Evolutionary conservation across 2,113 vertebrate species (phyloP).

Genomic region (Elachura formosa): DNA sequence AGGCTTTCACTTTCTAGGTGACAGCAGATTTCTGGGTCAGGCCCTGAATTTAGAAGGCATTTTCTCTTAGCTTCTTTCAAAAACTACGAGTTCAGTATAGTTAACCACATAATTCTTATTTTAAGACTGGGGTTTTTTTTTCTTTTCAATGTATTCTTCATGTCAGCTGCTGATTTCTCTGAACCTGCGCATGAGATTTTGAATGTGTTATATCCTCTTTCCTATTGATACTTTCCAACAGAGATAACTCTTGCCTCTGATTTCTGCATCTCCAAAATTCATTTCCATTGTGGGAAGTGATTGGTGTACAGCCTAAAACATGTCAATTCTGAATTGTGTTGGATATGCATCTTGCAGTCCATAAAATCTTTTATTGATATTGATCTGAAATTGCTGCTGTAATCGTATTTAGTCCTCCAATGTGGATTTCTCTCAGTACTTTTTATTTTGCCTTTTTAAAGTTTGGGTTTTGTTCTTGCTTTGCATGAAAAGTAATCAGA

Average conservation of each 20-base stretch:
- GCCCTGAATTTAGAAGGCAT: neutral
- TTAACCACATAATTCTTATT: neutral
- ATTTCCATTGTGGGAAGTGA: neutral
- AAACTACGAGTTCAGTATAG: neutral
- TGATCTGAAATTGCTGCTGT: slow-evolving; percentile 50
- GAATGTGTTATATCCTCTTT: neutral
- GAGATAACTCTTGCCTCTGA: neutral
- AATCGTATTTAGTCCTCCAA: slow-evolving; percentile 12
- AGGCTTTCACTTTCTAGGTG: neutral
- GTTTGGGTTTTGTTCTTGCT: slow-evolving; percentile 48
- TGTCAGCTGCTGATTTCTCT: neutral
- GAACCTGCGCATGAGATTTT: neutral
- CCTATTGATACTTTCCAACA: neutral
- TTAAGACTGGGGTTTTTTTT: neutral
- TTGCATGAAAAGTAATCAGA: slow-evolving; percentile 46
- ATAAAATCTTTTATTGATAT: slow-evolving; percentile 46
- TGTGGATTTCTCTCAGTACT: neutral
- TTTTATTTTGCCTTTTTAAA: slow-evolving; percentile 17
- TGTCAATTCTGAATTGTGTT: slow-evolving; percentile 45
- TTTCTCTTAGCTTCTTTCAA: neutral
- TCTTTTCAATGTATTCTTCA: neutral
- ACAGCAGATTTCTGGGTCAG: neutral
- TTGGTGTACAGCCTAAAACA: slow-evolving; percentile 5
- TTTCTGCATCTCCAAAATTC: neutral
- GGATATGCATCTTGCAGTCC: slow-evolving; percentile 36